Evolutionary conservation across 2,113 vertebrate species (phyloP).

Genomic region (Anguilla japonica): DNA sequence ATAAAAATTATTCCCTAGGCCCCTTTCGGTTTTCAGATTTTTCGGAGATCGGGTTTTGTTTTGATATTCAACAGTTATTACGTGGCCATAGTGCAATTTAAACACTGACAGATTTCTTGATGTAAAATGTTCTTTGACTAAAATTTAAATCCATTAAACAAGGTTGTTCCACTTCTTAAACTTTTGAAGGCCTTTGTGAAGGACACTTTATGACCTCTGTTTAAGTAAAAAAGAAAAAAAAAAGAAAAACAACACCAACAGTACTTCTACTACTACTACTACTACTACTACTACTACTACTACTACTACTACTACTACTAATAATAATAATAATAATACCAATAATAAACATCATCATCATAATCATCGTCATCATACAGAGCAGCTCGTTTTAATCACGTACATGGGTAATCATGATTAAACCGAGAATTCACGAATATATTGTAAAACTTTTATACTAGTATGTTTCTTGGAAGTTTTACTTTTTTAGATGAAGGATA

Average conservation of each 20-base stretch:
- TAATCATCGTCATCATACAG: too few species aligned
- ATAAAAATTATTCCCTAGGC: not conserved
- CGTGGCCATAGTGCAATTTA: not conserved
- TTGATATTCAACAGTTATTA: slow-evolving; percentile 13
- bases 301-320: too few species aligned
- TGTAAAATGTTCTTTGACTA: not conserved
- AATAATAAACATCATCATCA: too few species aligned
- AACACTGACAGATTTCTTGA: not conserved
- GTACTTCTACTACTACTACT: not conserved
- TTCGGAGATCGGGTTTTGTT: not conserved
- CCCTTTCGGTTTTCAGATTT: not conserved
- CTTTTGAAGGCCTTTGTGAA: not conserved
- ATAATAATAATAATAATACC: too few species aligned
- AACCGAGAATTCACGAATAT: too few species aligned
- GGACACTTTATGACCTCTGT: not conserved
- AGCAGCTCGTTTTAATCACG: too few species aligned
- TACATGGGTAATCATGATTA: too few species aligned
- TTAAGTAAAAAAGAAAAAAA: not conserved
- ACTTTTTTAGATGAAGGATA: too few species aligned
- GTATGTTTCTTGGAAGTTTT: too few species aligned
- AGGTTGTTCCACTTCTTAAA: not conserved
- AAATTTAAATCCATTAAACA: not conserved
- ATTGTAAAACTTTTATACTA: too few species aligned
- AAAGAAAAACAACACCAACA: not conserved
- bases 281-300: not conserved